Evolutionary conservation across 2,113 vertebrate species (phyloP), one percentile per base, ranked within the genome.

Genomic region (Speoplatyrhinus poulsoni): DNA sequence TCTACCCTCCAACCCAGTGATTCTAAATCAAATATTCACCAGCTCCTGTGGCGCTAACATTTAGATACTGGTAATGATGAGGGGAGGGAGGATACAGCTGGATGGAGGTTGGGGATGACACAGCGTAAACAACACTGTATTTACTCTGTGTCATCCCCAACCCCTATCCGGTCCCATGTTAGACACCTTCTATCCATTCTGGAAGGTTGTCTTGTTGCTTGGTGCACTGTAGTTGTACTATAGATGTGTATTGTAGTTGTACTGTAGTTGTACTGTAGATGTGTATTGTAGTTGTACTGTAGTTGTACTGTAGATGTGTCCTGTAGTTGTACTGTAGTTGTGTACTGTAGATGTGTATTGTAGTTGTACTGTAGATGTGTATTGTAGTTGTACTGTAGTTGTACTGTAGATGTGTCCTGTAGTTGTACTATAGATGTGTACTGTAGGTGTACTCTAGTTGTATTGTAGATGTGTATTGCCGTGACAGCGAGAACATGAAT

Each of bases 21-120:
- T 76, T 82, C 64, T 46, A 75, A 6, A 91, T 91, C 80, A 89
- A 89, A 87, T 88, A 88, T 89, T 89, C 82, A 88, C 73, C 60
- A 74, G 16, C 77, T 82, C 82, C 85, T 81, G 72, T 76, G 76
- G 79, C 72, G 76, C 46, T 80, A 78, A 82, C 85, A 82, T 79
- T 90, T 84, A 81, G 83, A 86, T 82, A 73, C 76, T 62, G 41
- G 63, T 10, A 64, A 61, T 32, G 58, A 36, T 76, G 71, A 65
- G 55, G 74, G 33, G 17, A 41, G 3, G 60, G 53, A 62, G 73
- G 73, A 32, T n/a, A 9, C 17, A 17, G 79, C 56, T 49, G 70
- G 62, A 64, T 80, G 76, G 77, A 65, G 83, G 69, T 67, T 73
- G 75, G 82, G 77, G 16, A 72, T 86, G 85, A 87, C 86, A 83